phyloP scores from a whole-genome alignment of 2,797 vertebrate genomes.

The Phaenicophaeus curvirostris region DNA sequence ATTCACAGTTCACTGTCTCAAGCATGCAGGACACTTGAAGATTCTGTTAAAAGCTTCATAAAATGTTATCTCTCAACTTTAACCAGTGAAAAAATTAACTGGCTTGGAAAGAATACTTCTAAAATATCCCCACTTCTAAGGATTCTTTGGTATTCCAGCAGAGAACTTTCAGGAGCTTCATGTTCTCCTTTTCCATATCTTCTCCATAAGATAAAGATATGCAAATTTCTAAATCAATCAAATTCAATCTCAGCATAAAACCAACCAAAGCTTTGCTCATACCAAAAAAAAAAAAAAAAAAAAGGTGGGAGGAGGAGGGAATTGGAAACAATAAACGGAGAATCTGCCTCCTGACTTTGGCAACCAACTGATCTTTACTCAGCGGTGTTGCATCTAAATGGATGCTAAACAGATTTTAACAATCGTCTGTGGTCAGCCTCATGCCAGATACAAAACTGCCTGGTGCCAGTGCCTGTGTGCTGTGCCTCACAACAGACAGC shows the following conservation, averaged over 20 bases:
- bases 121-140: neutral
- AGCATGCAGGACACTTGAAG: neutral
- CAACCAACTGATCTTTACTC: neutral
- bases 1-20: neutral
- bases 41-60: neutral
- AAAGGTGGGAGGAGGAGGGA: fast-evolving
- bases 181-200: neutral
- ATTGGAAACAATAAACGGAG: neutral
- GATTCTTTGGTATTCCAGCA: neutral
- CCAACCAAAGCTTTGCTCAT: neutral
- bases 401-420: neutral
- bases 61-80: neutral
- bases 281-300: neutral
- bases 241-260: neutral
- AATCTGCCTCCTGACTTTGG: neutral
- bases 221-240: neutral
- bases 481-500: neutral
- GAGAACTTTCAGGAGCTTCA: neutral
- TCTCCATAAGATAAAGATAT: neutral
- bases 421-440: neutral
- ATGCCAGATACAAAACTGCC: neutral
- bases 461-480: neutral
- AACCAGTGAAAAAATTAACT: neutral
- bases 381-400: neutral
- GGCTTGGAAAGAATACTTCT: neutral